Conservation (phyloP, 2,113 vertebrate genomes). For the Eulemur macaco region DNA sequence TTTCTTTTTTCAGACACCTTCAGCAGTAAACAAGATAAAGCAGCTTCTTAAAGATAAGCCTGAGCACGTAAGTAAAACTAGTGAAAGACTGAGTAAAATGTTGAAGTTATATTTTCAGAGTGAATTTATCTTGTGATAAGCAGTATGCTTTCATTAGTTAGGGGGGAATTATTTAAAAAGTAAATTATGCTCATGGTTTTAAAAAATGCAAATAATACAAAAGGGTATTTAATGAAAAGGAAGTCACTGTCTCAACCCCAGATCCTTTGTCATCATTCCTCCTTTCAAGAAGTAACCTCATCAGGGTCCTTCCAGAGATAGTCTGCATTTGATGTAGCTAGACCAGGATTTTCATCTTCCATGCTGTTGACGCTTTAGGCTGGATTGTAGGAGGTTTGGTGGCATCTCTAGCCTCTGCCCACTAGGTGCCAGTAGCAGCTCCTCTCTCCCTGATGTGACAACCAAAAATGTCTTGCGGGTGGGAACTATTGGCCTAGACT, state of each 20-base stretch:
- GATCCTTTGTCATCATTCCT: not conserved
- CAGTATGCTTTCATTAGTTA: not conserved
- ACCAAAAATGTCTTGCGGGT: not conserved
- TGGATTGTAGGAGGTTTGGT: not conserved
- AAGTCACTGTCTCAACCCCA: not conserved
- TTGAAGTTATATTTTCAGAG: not conserved
- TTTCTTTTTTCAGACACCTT: slow-evolving; percentile 90
- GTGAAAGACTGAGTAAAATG: not conserved
- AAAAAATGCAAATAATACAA: not conserved
- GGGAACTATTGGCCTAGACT: not conserved
- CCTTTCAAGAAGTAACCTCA: not conserved
- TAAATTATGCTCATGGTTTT: not conserved
- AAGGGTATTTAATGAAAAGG: not conserved
- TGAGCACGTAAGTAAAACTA: slow-evolving; percentile 91
- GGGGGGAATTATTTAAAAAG: not conserved
- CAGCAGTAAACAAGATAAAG: slow-evolving; percentile 95
- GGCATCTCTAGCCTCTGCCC: not conserved
- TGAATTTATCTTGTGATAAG: not conserved
- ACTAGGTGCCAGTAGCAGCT: not conserved
- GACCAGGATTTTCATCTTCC: not conserved
- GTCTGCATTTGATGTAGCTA: not conserved
- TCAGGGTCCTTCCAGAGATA: not conserved
- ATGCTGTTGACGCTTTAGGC: not conserved
- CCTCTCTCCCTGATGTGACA: not conserved
- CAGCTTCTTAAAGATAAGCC: slow-evolving; percentile 92